These are phyloP conservation scores for Varecia variegata DNA, from an alignment of 2,797 vertebrate genomes.

Conservation along the genomic window DNA sequence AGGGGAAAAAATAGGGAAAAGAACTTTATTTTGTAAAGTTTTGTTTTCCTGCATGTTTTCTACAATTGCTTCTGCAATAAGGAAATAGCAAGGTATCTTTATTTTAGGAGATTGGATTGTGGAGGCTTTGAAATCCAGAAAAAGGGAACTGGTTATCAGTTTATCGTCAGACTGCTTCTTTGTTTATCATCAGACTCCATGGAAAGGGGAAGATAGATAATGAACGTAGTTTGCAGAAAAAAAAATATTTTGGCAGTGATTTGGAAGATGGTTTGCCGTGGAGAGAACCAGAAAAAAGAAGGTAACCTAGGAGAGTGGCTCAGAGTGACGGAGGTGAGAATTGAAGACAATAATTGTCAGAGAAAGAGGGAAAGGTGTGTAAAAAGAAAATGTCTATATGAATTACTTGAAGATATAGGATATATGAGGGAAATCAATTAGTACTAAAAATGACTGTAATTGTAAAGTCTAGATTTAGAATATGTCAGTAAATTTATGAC, in stretches of 20 bases:
- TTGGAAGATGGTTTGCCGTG: background rate
- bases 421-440: background rate
- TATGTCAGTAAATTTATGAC: background rate
- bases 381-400: background rate
- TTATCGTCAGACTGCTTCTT: background rate
- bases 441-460: background rate
- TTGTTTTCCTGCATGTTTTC: background rate
- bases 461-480: background rate
- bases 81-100: background rate
- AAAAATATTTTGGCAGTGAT: background rate
- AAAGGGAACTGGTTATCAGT: background rate
- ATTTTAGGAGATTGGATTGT: background rate
- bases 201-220: background rate
- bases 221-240: background rate
- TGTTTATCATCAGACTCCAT: background rate
- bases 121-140: background rate
- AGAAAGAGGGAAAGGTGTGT: background rate
- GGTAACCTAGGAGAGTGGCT: background rate
- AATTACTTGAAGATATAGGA: background rate
- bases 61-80: background rate
- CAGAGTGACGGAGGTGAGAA: background rate
- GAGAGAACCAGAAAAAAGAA: background rate
- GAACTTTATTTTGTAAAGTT: background rate
- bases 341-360: background rate
- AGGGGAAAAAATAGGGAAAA: background rate